A percentile compares a stretch with the other conserved stretches of the same genome.
Evolutionary conservation across 1,140 invertebrate species (phyloP).

Genomic region (Drosophila novamexicana): DNA sequence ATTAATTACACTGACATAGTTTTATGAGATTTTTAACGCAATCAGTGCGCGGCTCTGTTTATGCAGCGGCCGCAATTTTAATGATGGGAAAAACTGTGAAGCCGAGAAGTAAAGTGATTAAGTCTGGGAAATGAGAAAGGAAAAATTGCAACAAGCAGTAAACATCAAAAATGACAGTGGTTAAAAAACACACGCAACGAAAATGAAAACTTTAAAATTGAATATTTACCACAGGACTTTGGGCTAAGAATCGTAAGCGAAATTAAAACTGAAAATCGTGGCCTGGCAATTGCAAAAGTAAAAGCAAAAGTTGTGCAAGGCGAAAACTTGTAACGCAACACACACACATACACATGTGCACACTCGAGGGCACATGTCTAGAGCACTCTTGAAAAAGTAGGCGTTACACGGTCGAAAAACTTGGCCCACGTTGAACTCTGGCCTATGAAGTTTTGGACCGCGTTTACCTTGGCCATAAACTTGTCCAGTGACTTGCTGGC

Average conservation of each 20-base stretch:
- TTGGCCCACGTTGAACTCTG: conserved; percentile 72
- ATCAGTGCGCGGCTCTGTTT: conserved; percentile 36
- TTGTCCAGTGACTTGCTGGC: conserved; percentile 73
- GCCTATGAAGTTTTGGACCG: conserved; percentile 60
- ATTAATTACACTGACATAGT: conserved; percentile 65
- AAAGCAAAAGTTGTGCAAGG: conserved; percentile 65
- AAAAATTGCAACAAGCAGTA: conserved; percentile 34
- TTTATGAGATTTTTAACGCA: conserved; percentile 71
- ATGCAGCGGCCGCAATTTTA: conserved; percentile 31
- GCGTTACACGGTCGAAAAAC: conserved; percentile 71
- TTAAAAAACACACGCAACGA: not conserved
- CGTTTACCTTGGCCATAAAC: conserved; percentile 80
- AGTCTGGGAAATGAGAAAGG: conserved; percentile 35
- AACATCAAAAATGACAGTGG: conserved; percentile 21
- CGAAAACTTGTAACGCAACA: conserved; percentile 21
- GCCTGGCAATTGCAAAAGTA: conserved; percentile 46
- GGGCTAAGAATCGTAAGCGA: conserved; percentile 18
- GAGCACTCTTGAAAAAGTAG: conserved; percentile 48
- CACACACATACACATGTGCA: conserved; percentile 10
- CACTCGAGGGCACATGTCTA: not conserved
- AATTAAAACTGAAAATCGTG: conserved; percentile 51
- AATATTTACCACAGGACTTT: conserved; percentile 27
- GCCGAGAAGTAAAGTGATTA: conserved; percentile 62
- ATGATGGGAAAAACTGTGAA: conserved; percentile 33
- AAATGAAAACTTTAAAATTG: conserved; percentile 46